Evolutionary conservation across 2,113 vertebrate genomes (phyloP), one percentile per base, ranked within the genome.

Genomic region (Proterorhinus semilunaris): DNA sequence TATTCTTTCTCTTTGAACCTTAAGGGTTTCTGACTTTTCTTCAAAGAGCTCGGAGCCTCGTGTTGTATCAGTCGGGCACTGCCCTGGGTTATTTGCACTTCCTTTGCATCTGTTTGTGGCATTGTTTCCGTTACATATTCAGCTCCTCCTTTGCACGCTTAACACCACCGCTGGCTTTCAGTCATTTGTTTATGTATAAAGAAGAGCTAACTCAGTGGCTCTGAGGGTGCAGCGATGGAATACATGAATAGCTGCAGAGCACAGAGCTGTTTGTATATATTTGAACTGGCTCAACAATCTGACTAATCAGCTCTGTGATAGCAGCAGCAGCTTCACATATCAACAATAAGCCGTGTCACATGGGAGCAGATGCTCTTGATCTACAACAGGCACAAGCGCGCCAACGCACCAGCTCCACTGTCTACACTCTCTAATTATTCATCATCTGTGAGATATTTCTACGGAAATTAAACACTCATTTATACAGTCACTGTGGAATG

Each of bases 11-110:
- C 65, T 74, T 49, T 81, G 51, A 83, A 78, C 76, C 76, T 84
- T 75, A 71, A 85, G 72, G 75, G 74, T 67, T 81, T 62, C 43
- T 78, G 61, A 74, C 76, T 76, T 79, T 68, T 72, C 78, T 83
- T 86, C 76, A 78, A 79, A 85, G 63, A 67, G 65, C 74, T 78
- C 15, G 61, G 76, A 74, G 78, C 81, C 65, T 52, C 54, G 54
- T 12, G n/a, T 55, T 46, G 13, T 76, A 63, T 82, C 79, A 65
- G 66, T 75, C 61, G 8, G 21, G 3, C 66, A 4, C 43, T 8
- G n/a, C 63, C 11, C 11, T 4, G 6, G 68, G 71, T 83, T 76
- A 47, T 61, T 74, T 75, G 57, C 61, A 70, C 65, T 68, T 68
- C 43, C 59, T 71, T 50, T 27, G 42, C 16, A 59, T 73, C 66